Evolutionary conservation across 1,140 invertebrate genomes (phyloP).

Genomic region (Heliconius hermathena): DNA sequence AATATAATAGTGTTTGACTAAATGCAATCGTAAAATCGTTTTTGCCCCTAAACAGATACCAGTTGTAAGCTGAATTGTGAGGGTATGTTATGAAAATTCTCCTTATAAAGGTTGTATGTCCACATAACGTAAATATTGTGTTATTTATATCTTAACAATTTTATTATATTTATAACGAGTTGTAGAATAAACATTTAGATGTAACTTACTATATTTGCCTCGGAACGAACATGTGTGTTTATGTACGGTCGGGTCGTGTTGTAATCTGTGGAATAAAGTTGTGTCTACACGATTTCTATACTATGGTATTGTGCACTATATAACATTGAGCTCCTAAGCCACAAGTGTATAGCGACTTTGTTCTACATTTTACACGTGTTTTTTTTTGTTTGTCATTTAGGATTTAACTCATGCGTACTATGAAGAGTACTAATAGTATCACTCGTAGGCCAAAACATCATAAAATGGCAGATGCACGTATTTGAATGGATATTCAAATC

Average conservation of each 20-base stretch:
- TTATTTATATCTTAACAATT: slow-evolving; percentile 77
- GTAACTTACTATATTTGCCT: slow-evolving; percentile 49
- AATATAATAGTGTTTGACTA: slow-evolving; percentile 44
- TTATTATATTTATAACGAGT: slow-evolving; percentile 72
- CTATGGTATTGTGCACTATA: background rate
- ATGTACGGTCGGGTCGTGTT: background rate
- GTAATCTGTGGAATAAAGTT: background rate
- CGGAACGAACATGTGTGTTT: background rate
- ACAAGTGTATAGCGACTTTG: background rate
- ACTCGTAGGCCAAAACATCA: background rate
- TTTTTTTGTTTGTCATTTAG: slow-evolving; percentile 13
- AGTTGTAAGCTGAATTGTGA: slow-evolving; percentile 46
- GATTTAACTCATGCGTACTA: slow-evolving; percentile 22
- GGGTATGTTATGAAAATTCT: slow-evolving; percentile 60
- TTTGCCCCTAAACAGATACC: slow-evolving; percentile 36
- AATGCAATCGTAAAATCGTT: slow-evolving; percentile 49
- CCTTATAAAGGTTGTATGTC: slow-evolving; percentile 79
- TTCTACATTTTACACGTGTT: slow-evolving; percentile 6
- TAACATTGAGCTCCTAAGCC: background rate
- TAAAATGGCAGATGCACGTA: background rate
- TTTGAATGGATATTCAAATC: background rate
- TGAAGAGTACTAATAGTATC: background rate
- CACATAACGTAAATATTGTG: slow-evolving; percentile 72
- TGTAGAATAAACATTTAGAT: slow-evolving; percentile 65
- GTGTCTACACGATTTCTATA: background rate